Percentiles rank a stretch among this genome's conserved stretches.
These are phyloP conservation scores for Pseudomugil tenellus DNA, from an alignment of 2,797 vertebrate species.

Conservation along the genomic window DNA sequence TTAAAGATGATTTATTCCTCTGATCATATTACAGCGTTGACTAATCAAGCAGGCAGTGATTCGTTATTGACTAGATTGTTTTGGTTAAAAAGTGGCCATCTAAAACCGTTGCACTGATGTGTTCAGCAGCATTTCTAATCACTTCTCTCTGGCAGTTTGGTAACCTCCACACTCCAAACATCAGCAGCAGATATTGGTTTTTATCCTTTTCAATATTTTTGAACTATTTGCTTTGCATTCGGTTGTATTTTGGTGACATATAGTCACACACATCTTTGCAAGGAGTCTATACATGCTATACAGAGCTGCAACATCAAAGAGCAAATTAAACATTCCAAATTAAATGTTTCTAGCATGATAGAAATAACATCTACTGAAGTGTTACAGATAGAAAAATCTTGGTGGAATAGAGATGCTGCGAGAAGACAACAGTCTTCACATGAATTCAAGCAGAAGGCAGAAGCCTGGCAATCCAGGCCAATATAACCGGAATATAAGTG, in stretches of 20 bases:
- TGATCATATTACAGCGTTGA: slow-evolving; percentile 49
- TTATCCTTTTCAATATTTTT: background rate
- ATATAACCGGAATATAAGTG: slow-evolving; percentile 1
- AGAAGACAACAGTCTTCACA: background rate
- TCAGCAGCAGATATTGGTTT: slow-evolving; percentile 17
- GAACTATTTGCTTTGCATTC: too few relatives aligned
- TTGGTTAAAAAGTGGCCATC: slow-evolving; percentile 49
- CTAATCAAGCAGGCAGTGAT: slow-evolving; percentile 65
- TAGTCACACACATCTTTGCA: background rate
- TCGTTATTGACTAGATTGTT: slow-evolving; percentile 66
- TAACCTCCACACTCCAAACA: slow-evolving; percentile 32
- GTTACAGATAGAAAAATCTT: background rate
- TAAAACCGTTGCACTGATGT: slow-evolving; percentile 53
- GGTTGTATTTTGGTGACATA: background rate
- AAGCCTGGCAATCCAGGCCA: background rate
- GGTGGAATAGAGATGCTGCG: background rate
- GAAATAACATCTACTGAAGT: background rate
- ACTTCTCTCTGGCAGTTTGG: slow-evolving; percentile 19
- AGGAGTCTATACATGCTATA: background rate
- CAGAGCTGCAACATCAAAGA: background rate
- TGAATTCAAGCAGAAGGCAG: background rate
- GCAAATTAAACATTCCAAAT: background rate
- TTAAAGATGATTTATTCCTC: slow-evolving; percentile 41
- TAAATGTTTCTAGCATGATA: background rate
- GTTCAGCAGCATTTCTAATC: slow-evolving; percentile 45